These are phyloP conservation scores for Volucella bombylans DNA, from an alignment of 2,888 invertebrate genomes.

Conservation along the genomic window DNA sequence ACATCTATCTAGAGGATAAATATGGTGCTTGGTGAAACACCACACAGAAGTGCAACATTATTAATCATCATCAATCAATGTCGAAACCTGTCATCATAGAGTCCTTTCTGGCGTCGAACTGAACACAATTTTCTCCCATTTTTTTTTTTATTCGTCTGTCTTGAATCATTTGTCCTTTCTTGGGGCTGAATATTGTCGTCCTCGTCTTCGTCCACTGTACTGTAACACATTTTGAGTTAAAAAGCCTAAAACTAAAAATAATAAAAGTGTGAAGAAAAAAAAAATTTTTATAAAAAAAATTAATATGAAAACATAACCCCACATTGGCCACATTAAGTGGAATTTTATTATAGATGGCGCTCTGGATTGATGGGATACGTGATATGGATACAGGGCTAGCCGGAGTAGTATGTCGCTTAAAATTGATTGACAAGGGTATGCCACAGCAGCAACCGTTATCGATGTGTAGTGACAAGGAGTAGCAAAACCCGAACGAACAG, in stretches of 20 bases:
- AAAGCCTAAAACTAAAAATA: slow-evolving; percentile 40
- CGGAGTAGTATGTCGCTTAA: slow-evolving; percentile 25
- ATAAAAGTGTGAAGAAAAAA: slow-evolving; percentile 3
- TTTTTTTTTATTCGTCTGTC: not conserved
- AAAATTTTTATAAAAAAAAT: slow-evolving; percentile 22
- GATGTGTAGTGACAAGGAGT: slow-evolving; percentile 23
- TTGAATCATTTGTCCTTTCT: slow-evolving; percentile 25
- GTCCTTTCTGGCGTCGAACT: slow-evolving; percentile 64
- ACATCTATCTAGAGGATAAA: not conserved
- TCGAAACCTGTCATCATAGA: slow-evolving; percentile 75
- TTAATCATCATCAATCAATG: slow-evolving; percentile 83
- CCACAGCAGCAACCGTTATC: not conserved
- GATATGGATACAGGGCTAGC: slow-evolving; percentile 6
- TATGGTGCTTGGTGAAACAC: not conserved
- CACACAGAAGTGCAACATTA: slow-evolving; percentile 81
- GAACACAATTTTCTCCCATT: slow-evolving; percentile 42
- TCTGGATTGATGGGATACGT: not conserved
- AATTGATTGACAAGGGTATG: slow-evolving; percentile 57
- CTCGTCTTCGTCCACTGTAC: too few relatives aligned
- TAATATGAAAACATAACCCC: slow-evolving; percentile 54
- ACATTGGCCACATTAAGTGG: slow-evolving; percentile 62
- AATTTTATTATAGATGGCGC: slow-evolving; percentile 22
- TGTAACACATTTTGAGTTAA: slow-evolving; percentile 34
- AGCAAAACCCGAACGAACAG: slow-evolving; percentile 16
- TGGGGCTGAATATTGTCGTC: not conserved